Evolutionary conservation across 1,140 invertebrate genomes (phyloP).

Genomic region (Heliconius himera): DNA sequence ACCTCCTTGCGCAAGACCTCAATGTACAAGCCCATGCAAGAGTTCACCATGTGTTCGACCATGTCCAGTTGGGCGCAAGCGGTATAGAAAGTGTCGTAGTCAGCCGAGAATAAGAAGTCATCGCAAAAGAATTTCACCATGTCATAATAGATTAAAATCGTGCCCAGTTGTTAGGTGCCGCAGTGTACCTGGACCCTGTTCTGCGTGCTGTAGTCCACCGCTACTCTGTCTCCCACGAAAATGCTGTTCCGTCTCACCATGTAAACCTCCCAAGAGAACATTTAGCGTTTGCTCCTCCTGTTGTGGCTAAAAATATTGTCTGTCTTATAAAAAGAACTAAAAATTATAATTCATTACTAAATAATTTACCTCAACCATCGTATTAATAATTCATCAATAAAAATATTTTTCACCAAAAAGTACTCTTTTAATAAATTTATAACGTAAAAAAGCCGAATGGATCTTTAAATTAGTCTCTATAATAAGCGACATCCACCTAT

Average conservation of each 20-base stretch:
- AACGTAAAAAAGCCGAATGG: no score
- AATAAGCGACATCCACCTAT: no score
- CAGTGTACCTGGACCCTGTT: constrained; percentile 53
- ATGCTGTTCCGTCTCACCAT: constrained; percentile 52
- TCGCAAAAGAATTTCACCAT: constrained; percentile 60
- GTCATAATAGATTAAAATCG: constrained; percentile 53
- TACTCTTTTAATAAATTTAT: not conserved
- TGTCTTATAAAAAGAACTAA: not conserved
- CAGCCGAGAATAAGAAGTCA: constrained; percentile 61
- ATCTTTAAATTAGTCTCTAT: no score
- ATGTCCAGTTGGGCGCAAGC: constrained; percentile 59
- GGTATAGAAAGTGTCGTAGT: constrained; percentile 50
- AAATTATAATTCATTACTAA: not conserved
- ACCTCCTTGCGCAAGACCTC: constrained; percentile 30
- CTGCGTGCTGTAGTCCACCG: constrained; percentile 40
- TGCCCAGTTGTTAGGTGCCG: constrained; percentile 62
- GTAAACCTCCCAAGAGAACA: constrained; percentile 37
- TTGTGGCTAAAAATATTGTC: not conserved
- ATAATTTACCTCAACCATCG: not conserved
- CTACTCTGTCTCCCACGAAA: constrained; percentile 50
- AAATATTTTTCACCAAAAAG: not conserved
- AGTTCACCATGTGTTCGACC: constrained; percentile 61
- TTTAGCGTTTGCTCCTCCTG: constrained; percentile 10
- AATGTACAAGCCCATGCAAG: constrained; percentile 46
- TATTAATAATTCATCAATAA: not conserved